Conservation (phyloP, 1,140 invertebrate species). For the Bombus picipes region DNA sequence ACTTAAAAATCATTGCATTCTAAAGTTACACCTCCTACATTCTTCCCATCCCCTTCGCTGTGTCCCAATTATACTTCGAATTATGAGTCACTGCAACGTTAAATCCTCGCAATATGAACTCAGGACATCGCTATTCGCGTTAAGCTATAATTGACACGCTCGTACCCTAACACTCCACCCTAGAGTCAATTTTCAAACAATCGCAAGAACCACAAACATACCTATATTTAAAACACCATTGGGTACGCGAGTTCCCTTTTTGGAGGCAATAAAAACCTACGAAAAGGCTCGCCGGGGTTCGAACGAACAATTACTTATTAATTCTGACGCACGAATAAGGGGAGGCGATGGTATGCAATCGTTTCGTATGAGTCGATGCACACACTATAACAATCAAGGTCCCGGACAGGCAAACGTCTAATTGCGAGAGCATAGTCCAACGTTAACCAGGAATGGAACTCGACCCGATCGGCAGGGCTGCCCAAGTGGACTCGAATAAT, state of each 20-base stretch:
- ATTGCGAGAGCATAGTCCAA: conserved; percentile 50
- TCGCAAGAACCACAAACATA: background rate
- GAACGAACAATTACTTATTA: conserved; percentile 52
- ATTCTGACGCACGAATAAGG: conserved; percentile 21
- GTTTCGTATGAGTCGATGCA: conserved; percentile 40
- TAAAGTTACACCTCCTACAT: background rate
- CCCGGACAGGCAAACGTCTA: conserved; percentile 24
- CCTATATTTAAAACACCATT: background rate
- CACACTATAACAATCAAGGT: conserved; percentile 50
- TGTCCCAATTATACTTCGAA: background rate
- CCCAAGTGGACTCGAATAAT: conserved; percentile 46
- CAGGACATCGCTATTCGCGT: background rate
- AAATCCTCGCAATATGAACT: background rate
- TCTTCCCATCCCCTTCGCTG: no score
- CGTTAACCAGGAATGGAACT: conserved; percentile 45
- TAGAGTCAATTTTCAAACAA: background rate
- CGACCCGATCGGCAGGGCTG: conserved; percentile 10
- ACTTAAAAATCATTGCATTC: no score
- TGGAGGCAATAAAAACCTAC: background rate
- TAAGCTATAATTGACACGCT: background rate
- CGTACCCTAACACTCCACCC: background rate
- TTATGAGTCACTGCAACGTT: background rate
- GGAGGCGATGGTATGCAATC: background rate
- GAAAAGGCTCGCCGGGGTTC: background rate
- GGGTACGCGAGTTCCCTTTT: background rate